Base-by-base conservation (phyloP, 37 sponge, comb jelly and placozoan species). In the Chondrosia reniformis region DNA sequence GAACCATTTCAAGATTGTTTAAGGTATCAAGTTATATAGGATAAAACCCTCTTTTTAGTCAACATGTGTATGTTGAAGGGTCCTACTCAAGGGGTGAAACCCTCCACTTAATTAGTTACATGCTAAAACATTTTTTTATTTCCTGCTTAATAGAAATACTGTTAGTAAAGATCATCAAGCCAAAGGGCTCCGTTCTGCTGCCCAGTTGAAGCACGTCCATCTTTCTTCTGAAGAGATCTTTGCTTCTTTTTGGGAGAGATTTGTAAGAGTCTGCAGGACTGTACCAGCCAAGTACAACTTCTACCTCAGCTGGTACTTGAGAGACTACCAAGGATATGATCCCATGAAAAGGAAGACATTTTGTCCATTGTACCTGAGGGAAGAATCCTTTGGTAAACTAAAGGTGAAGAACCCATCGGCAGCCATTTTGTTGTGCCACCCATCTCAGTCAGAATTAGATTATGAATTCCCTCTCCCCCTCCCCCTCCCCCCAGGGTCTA, bases 231-330 rank as follows among this genome's bases (percentile, higher is more conserved):
- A 80, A 43, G 77, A 81, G n/a, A 34, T 86, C 2, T 28, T 39
- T 13, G 22, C 1, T 4, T 4, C 13, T 17, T 65, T 65, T 27
- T 80, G 80, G 85, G 36, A 30, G 38, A 61, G 80, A 59, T 64
- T 85, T 36, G 40, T 3, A 10, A 24, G 28, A 9, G 75, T 75
- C 33, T 80, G 80, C 69, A 30, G 24, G 34, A 46, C 42, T 0
- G 66, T 88, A 17, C 80, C 84, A 4, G 44, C 74, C 36, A 8
- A 69, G 19, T 79, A 88, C 32, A 88, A 88, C 59, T 88, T 83
- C 55, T 88, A 88, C 40, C 55, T 83, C n/a, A 76, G 79, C 57
- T 81, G 82, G 82, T 83, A 22, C 30, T 32, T 83, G 39, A 46
- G 75, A 4, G 88, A 84, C 8, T 19, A 28, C 0, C 37, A 78